phyloP scores from a whole-genome alignment of 2,797 vertebrate genomes.

The Eulemur coronatus region DNA sequence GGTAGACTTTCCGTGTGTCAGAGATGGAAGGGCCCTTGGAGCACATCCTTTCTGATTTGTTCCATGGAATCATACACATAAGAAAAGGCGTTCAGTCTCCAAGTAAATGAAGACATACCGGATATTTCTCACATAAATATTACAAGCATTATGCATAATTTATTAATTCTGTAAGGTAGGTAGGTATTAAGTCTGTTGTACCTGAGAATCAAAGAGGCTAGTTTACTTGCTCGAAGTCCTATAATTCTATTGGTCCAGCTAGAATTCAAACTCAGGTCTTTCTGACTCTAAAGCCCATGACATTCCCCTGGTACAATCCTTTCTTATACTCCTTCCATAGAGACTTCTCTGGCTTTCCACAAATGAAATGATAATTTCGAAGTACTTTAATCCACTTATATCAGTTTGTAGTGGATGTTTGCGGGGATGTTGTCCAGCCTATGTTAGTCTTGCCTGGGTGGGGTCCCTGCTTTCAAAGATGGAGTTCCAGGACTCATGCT shows the following conservation, averaged over 20 bases:
- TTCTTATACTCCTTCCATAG: not conserved
- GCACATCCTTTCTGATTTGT: not conserved
- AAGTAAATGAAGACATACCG: not conserved
- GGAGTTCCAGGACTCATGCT: not conserved
- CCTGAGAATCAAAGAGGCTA: not conserved
- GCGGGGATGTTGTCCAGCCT: accelerated
- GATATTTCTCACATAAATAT: not conserved
- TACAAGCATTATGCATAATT: not conserved
- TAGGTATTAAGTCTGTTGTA: not conserved
- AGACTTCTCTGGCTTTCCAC: not conserved
- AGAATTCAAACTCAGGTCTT: not conserved
- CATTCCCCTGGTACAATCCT: not conserved
- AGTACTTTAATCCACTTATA: not conserved
- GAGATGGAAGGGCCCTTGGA: not conserved
- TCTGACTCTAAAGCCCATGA: not conserved
- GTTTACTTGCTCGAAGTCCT: not conserved
- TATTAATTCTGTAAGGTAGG: not conserved
- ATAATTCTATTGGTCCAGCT: not conserved
- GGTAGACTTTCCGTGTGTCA: not conserved
- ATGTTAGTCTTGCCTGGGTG: not conserved
- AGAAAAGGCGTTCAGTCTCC: not conserved
- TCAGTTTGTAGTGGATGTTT: not conserved
- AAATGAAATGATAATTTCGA: accelerated
- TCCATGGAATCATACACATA: not conserved
- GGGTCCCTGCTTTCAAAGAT: not conserved